Evolutionary conservation across 2,888 invertebrate genomes (phyloP), one percentile per base, ranked within the genome.

Genomic region (Xylophagus ater): DNA sequence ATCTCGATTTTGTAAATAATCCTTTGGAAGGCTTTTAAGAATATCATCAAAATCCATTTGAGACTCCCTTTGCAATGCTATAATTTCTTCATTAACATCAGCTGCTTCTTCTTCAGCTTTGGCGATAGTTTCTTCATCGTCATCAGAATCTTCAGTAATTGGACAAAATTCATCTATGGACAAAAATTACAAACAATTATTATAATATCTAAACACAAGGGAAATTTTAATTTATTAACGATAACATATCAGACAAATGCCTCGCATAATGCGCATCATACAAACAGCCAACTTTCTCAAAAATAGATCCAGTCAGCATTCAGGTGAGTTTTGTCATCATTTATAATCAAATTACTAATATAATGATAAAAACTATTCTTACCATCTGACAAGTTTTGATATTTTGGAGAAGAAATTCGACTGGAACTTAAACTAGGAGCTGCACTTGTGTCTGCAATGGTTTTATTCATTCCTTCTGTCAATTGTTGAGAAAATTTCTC

Each of bases 41-140:
- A 94, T 74, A 59, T 90, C 89, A 60, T 87, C 87, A 47, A 94
- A 72, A 44, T 86, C 86, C 67, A 87, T 77, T 64, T 83, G 79
- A 52, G 89, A 87, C 69, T 96, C 94, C 59, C 82, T 79, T 54
- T 84, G 81, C 54, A 96, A 69, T 42, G 84, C 79, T 52, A 82
- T 85, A 15, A 94, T 72, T 69, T 96, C 94, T 51, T 71, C 63
- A 45, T 68, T 70, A 47, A 73, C 74, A 50, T 73, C 72, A 2
- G 62, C 64, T 59, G 67, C 59, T 55, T 76, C 79, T 49, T 75
- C 78, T 61, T 87, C 86, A 42, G 84, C 83, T 58, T 81, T 83
- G 19, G 84, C 89, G 56, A 93, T 93, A 17, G 90, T 93, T 67
- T 89, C 90, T 67, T 94, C 93, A 63, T 93, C 93, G 66, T 89